Evolutionary conservation across 2,888 invertebrate genomes (phyloP), one percentile per base, ranked within the genome.

Genomic region (Lingula anatina): DNA sequence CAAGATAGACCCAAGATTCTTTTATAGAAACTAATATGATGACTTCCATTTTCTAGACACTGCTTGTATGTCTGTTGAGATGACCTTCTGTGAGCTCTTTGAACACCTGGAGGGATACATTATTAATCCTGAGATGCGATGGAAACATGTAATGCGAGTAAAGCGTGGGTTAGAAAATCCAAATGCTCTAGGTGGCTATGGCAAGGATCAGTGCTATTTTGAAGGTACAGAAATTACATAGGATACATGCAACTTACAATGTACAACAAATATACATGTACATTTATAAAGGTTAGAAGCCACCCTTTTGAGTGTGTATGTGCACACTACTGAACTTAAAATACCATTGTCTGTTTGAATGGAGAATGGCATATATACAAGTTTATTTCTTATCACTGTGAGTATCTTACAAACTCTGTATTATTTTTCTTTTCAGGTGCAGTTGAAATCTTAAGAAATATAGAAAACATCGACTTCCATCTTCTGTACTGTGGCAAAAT

Each of bases 131-230:
- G 73, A 75, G 41, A 64, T 66, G 57, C 58, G 75, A 28, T 75
- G 75, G 75, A 67, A 68, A 49, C 67, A 66, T 40, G 71, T 71
- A 47, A 71, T 73, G 60, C 57, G 75, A 5, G 70, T 75, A 12
- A 75, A 75, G 47, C 53, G 75, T 21, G 68, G 68, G 12, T 60
- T 75, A 1, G 44, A 56, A 5, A 65, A 75, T 50, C 66, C 73
- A 0, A 68, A 70, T 56, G 64, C 65, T 47, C 57, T 64, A 1
- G 75, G 75, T 25, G 74, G 74, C 12, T 68, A 67, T 55, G 74
- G 74, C 12, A 66, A 69, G 51, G 74, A 75, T 53, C 75, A 75
- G 57, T 70, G 70, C 47, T 75, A 74, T 56, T 75, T 75, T 66
- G 73, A 74, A 65, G 73, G 73, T 73, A 54, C 28, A n/a, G n/a